Evolutionary conservation across 2,888 invertebrate genomes (phyloP).

Genomic region (Drosophila neonasuta): DNA sequence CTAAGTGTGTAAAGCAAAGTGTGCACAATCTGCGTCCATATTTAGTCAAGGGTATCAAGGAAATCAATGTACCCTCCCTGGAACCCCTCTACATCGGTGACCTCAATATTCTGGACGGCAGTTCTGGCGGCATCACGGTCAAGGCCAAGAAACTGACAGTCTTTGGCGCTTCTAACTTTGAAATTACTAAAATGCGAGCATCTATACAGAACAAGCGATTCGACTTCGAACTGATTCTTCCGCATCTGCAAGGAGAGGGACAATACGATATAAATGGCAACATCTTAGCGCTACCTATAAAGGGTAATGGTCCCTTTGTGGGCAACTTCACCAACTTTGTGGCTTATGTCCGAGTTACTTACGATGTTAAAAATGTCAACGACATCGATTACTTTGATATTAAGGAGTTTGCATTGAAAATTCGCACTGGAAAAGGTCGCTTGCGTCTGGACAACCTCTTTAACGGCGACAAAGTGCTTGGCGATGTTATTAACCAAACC

Average conservation of each 20-base stretch:
- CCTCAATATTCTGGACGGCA: conserved; percentile 86
- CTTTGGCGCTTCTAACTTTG: conserved; percentile 86
- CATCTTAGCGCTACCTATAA: conserved; percentile 88
- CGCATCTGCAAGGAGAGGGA: conserved; percentile 85
- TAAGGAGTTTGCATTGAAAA: conserved; percentile 86
- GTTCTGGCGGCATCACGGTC: conserved; percentile 75
- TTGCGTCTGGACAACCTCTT: conserved; percentile 89
- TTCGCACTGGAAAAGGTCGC: conserved; percentile 86
- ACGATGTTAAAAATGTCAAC: conserved; percentile 84
- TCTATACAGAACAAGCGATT: conserved; percentile 81
- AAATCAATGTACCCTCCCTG: conserved; percentile 86
- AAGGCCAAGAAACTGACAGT: conserved; percentile 85
- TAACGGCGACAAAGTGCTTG: conserved; percentile 87
- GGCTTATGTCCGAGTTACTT: conserved; percentile 85
- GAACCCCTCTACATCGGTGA: conserved; percentile 88
- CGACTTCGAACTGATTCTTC: conserved; percentile 84
- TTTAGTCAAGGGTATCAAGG: conserved; percentile 86
- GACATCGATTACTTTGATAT: conserved; percentile 85
- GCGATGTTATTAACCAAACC: conserved; percentile 87
- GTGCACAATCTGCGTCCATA: conserved; percentile 85
- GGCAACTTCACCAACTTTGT: conserved; percentile 87
- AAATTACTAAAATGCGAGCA: conserved; percentile 83
- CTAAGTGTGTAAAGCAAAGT: conserved; percentile 85
- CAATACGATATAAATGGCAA: conserved; percentile 87
- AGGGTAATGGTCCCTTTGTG: conserved; percentile 86